These are phyloP conservation scores for Acrossocheilus wenchowensis DNA, from an alignment of 2,797 vertebrate species.

Conservation along the genomic window DNA sequence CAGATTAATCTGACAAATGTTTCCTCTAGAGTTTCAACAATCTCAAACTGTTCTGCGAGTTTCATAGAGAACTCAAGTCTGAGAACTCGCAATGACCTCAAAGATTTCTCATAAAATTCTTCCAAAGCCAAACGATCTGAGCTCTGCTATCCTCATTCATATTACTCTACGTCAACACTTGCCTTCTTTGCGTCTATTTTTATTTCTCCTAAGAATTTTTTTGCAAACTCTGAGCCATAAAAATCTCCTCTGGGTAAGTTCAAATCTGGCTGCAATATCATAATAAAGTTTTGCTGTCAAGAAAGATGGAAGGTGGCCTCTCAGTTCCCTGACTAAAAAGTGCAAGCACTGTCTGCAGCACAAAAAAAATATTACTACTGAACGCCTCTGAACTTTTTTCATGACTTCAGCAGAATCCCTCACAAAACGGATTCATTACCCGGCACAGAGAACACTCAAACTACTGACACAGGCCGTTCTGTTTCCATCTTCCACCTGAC, in stretches of 20 bases:
- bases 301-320: conserved; percentile 25
- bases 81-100: background rate
- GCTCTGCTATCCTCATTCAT: conserved; percentile 12
- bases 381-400: conserved; percentile 32
- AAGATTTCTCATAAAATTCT: background rate
- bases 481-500: conserved; percentile 45
- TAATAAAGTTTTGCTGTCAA: conserved; percentile 22
- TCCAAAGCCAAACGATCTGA: background rate
- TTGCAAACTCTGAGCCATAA: background rate
- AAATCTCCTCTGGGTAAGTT: conserved; percentile 15
- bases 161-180: conserved; percentile 2
- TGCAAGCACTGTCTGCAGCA: background rate
- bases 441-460: conserved; percentile 52
- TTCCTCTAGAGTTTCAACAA: background rate
- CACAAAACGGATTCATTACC: conserved; percentile 28
- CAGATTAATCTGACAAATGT: background rate
- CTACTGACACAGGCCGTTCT: conserved; percentile 50
- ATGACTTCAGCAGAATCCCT: conserved; percentile 41
- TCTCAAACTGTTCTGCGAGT: background rate
- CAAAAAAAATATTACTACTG: conserved; percentile 6
- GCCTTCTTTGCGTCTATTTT: conserved; percentile 8
- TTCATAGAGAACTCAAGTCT: background rate
- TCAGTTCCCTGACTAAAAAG: conserved; percentile 16
- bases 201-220: conserved; percentile 11
- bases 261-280: conserved; percentile 22